These are phyloP conservation scores for Gymnocypris eckloni DNA, from an alignment of 2,797 vertebrate genomes.

Conservation along the genomic window DNA sequence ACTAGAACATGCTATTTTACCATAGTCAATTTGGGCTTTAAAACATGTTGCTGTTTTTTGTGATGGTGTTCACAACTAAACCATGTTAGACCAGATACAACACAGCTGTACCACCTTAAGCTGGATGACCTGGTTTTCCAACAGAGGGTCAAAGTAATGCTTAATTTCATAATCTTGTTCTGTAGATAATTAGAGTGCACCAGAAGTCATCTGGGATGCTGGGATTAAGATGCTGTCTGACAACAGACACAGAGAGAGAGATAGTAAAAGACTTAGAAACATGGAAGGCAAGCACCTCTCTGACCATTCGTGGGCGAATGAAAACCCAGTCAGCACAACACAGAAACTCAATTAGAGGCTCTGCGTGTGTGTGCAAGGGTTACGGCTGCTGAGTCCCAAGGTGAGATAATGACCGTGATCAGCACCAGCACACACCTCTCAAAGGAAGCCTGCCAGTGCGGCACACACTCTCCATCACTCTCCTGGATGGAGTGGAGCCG, in stretches of 20 bases:
- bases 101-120: background rate
- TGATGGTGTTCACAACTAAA: background rate
- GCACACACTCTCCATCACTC: constrained; percentile 20
- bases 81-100: background rate
- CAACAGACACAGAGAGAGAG: constrained; percentile 4
- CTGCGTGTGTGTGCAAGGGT: constrained; percentile 56
- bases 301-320: constrained; percentile 27
- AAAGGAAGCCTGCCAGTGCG: constrained; percentile 15
- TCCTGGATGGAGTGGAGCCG: constrained; percentile 45
- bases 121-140: background rate
- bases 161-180: constrained; percentile 33
- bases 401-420: constrained; percentile 53
- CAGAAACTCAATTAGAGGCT: constrained; percentile 58
- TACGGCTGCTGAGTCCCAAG: constrained; percentile 44
- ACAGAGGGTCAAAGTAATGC: background rate
- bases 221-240: constrained; percentile 21
- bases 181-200: background rate
- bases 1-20: background rate
- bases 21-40: background rate
- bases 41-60: background rate
- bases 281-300: background rate
- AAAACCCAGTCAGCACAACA: constrained; percentile 49
- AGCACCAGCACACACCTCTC: constrained; percentile 41
- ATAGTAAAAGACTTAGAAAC: constrained; percentile 9
- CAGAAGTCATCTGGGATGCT: background rate